These are phyloP conservation scores for Cecidostiba fungosa DNA, from an alignment of 2,888 invertebrate genomes.

Conservation along the genomic window DNA sequence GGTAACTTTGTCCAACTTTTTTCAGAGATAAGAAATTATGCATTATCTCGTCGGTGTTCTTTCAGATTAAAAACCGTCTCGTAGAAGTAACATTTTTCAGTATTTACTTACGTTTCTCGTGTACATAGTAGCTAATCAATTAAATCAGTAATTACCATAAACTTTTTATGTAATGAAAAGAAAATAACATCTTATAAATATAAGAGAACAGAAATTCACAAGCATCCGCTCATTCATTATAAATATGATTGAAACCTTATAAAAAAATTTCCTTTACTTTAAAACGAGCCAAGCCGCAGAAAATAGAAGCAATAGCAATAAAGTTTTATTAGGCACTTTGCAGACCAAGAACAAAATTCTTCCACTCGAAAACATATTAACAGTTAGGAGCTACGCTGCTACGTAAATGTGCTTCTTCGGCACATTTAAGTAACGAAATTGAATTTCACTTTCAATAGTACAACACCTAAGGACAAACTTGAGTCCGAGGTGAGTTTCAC, in stretches of 20 bases:
- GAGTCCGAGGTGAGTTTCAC: neutral
- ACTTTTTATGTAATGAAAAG: neutral
- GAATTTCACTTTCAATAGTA: conserved; percentile 52
- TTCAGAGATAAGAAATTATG: neutral
- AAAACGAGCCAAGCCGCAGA: neutral
- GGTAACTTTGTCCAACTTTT: conserved; percentile 18
- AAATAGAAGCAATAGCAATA: conserved; percentile 1
- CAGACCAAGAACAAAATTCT: conserved; percentile 18
- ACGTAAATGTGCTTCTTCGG: neutral
- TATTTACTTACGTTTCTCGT: neutral
- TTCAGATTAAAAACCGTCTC: neutral
- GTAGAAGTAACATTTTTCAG: neutral
- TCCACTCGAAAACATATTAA: conserved; percentile 2
- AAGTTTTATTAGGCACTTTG: neutral
- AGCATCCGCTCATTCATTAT: too few species aligned
- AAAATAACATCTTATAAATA: neutral
- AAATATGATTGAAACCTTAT: neutral
- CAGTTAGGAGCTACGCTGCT: neutral
- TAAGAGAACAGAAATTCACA: too few species aligned
- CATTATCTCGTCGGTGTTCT: neutral
- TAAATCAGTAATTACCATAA: too few species aligned
- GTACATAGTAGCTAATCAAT: neutral
- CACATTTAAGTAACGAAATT: conserved; percentile 37
- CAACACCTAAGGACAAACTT: conserved; percentile 32
- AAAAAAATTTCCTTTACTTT: neutral